phyloP scores from a whole-genome alignment of 2,888 invertebrate species.

The Mimumesa dahlbomi region DNA sequence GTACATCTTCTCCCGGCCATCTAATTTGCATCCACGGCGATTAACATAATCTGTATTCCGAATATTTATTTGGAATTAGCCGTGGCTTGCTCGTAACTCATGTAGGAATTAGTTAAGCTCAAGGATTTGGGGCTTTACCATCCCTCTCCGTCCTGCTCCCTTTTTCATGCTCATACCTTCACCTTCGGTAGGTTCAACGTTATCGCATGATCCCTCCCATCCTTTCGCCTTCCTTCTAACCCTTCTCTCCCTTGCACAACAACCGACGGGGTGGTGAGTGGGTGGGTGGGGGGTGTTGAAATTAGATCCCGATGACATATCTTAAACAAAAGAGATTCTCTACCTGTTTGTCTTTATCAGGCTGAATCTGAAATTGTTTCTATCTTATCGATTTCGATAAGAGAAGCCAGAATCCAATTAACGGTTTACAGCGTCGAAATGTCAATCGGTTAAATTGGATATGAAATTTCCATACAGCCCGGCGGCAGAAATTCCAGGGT shows the following conservation, averaged over 20 bases:
- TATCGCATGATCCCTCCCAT: constrained; percentile 63
- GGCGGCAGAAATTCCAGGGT: constrained; percentile 33
- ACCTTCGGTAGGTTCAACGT: constrained; percentile 58
- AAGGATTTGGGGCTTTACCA: constrained; percentile 76
- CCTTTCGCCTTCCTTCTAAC: constrained; percentile 40
- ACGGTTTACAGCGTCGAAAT: constrained; percentile 14
- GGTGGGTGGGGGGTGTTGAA: background rate
- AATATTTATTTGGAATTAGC: constrained; percentile 80
- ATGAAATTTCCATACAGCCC: constrained; percentile 42
- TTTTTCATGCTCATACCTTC: constrained; percentile 52
- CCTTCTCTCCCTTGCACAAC: background rate
- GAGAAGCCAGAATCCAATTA: constrained; percentile 5
- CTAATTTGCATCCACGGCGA: constrained; percentile 78
- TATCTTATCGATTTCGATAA: background rate
- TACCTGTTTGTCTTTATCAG: no score
- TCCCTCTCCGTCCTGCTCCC: constrained; percentile 61
- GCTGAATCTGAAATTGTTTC: background rate
- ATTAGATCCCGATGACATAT: background rate
- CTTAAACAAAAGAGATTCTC: background rate
- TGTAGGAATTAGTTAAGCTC: constrained; percentile 79
- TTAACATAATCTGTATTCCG: constrained; percentile 80
- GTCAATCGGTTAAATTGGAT: constrained; percentile 14
- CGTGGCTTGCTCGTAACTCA: constrained; percentile 76
- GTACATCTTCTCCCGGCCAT: constrained; percentile 62
- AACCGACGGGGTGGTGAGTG: no score